Evolutionary conservation across 1,140 invertebrate species (phyloP), one percentile per base, ranked within the genome.

Genomic region (Drosophila repletoides): DNA sequence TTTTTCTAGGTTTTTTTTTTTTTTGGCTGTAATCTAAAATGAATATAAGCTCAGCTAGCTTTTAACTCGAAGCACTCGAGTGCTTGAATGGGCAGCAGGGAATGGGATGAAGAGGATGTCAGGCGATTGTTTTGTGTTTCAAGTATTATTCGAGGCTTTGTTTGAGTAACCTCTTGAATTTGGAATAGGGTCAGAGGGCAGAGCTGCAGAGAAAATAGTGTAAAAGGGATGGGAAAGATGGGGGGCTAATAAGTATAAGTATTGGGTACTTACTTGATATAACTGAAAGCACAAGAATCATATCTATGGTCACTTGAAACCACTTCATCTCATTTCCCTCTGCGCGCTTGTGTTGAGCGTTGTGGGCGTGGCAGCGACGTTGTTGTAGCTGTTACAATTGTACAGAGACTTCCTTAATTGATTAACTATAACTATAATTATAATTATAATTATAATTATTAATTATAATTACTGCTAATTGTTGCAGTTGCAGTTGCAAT

Each of bases 271-370:
- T 88, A 88, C 83, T 88, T 84, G 83, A 86, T 88, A 88, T 88
- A 84, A 84, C 83, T 88, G 83, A 88, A 88, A 88, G 83, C 83
- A 88, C 83, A 79, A 88, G 83, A 88, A 88, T 88, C 83, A 88
- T 88, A 88, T 88, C 83, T 84, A 88, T 88, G 77, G 84, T 83
- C 83, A 88, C 83, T 88, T 88, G 83, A 88, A 88, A 88, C 83
- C 83, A 88, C 83, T 88, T 88, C 83, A 88, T 88, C 77, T 88
- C 83, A 88, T 88, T 84, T 88, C 84, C 83, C 83, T 84, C 83
- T 88, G 74, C 72, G 64, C 75, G 71, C 74, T 75, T 71, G 41
- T 66, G 46, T 52, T 31, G 56, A 24, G 56, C 61, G 61, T 59
- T 55, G 45, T 55, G 55, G 64, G 55, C 56, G 55, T 68, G 64